These are phyloP conservation scores for Genyomyrus donnyi DNA, from an alignment of 2,113 vertebrate species.

Conservation along the genomic window DNA sequence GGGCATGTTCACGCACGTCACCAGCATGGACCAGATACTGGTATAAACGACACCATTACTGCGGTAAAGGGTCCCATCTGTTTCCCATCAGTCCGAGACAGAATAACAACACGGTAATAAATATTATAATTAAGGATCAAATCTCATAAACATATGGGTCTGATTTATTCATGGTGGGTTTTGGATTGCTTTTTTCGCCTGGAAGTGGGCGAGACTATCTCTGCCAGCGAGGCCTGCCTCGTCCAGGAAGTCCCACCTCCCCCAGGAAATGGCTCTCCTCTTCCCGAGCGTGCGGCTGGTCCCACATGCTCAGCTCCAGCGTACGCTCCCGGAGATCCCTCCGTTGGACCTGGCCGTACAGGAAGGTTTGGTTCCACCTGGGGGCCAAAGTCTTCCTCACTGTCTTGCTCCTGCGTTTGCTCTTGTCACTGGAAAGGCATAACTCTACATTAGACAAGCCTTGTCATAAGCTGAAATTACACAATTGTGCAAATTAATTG, in stretches of 20 bases:
- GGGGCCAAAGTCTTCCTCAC: constrained; percentile 92
- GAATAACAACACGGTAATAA: not conserved
- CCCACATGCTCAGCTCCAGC: constrained; percentile 97
- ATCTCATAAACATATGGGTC: constrained; percentile 3
- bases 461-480: not conserved
- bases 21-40: not conserved
- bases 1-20: not conserved
- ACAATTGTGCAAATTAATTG: no score
- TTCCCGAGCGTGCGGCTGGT: constrained; percentile 88
- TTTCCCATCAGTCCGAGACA: not conserved
- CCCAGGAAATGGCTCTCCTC: constrained; percentile 94
- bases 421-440: constrained; percentile 79
- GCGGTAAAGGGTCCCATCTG: not conserved
- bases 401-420: constrained; percentile 94
- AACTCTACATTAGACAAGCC: not conserved
- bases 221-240: not conserved
- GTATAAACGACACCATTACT: not conserved
- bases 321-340: constrained; percentile 95
- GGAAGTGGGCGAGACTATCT: not conserved
- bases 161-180: not conserved
- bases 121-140: not conserved
- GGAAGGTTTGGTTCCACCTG: constrained; percentile 97
- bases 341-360: constrained; percentile 91
- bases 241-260: constrained; percentile 65
- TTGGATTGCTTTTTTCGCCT: not conserved